Conservation (phyloP, 2,113 vertebrate species). For the Hassar affinis region DNA sequence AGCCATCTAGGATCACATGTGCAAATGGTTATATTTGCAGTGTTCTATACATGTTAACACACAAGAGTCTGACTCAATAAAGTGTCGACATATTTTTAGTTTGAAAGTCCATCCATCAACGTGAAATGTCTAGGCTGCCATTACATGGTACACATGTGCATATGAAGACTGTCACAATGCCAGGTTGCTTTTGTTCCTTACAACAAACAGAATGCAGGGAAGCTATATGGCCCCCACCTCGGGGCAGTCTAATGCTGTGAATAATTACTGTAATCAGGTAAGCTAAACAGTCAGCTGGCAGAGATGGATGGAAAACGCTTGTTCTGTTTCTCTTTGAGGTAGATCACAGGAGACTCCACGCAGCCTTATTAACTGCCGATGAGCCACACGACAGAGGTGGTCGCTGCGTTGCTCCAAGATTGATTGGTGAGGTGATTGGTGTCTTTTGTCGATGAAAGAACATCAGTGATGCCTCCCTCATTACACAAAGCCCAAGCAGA, state of each 20-base stretch:
- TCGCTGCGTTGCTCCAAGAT: slow-evolving; percentile 46
- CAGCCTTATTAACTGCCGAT: slow-evolving; percentile 55
- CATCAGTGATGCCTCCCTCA: slow-evolving; percentile 49
- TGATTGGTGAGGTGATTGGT: slow-evolving; percentile 53
- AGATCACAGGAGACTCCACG: slow-evolving; percentile 58
- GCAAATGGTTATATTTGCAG: not conserved
- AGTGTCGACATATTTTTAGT: slow-evolving; percentile 21
- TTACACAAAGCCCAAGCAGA: slow-evolving; percentile 56
- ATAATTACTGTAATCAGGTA: slow-evolving; percentile 72
- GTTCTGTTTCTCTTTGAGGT: slow-evolving; percentile 62
- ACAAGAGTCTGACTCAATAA: not conserved
- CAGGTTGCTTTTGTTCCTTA: slow-evolving; percentile 31
- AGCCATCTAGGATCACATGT: slow-evolving; percentile 57
- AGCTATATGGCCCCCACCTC: slow-evolving; percentile 39
- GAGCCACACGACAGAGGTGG: slow-evolving; percentile 54
- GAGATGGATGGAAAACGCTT: slow-evolving; percentile 65
- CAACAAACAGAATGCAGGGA: slow-evolving; percentile 52
- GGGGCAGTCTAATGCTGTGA: slow-evolving; percentile 54
- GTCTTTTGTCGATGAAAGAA: slow-evolving; percentile 11
- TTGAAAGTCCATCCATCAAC: slow-evolving; percentile 23
- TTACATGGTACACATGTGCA: not conserved
- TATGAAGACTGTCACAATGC: slow-evolving; percentile 41
- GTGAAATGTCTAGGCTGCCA: slow-evolving; percentile 16
- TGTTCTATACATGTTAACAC: not conserved
- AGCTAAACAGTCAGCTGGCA: slow-evolving; percentile 71